phyloP scores from a whole-genome alignment of 2,888 invertebrate genomes.

The Saturnia japonica region DNA sequence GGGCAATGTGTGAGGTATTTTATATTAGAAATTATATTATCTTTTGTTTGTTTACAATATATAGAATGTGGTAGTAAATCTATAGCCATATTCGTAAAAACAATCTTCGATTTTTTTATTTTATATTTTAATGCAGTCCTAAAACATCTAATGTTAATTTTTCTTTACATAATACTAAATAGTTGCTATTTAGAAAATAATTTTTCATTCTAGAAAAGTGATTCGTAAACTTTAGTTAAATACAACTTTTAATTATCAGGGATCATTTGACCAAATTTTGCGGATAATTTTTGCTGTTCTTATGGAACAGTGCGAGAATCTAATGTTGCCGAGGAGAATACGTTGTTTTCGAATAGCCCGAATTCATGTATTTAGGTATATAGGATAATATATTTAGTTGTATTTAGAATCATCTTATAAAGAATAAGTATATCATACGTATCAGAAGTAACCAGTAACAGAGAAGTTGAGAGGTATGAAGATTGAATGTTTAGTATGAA shows the following conservation, averaged over 20 bases:
- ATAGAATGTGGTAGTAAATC: neutral
- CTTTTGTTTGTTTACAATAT: conserved; percentile 3
- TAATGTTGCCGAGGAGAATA: neutral
- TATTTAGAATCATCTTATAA: too few species aligned
- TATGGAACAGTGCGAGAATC: neutral
- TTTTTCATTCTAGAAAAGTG: neutral
- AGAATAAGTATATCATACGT: too few species aligned
- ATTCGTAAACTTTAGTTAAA: too few species aligned
- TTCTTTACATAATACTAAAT: neutral
- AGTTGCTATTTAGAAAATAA: neutral
- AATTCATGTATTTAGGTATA: too few species aligned
- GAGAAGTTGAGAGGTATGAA: too few species aligned
- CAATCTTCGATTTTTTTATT: neutral
- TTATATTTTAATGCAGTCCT: neutral
- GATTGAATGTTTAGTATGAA: too few species aligned
- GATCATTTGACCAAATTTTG: neutral
- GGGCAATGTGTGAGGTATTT: neutral
- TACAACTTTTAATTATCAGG: neutral
- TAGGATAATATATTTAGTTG: too few species aligned
- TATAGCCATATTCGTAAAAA: too few species aligned
- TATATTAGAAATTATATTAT: neutral
- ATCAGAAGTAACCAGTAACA: too few species aligned
- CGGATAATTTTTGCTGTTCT: neutral
- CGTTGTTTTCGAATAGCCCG: too few species aligned
- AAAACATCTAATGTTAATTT: neutral